A percentile compares a stretch with the other conserved stretches of the same genome.
These are phyloP conservation scores for Caenorhabditis auriculariae DNA, from an alignment of 2,888 invertebrate genomes.

Conservation along the genomic window DNA sequence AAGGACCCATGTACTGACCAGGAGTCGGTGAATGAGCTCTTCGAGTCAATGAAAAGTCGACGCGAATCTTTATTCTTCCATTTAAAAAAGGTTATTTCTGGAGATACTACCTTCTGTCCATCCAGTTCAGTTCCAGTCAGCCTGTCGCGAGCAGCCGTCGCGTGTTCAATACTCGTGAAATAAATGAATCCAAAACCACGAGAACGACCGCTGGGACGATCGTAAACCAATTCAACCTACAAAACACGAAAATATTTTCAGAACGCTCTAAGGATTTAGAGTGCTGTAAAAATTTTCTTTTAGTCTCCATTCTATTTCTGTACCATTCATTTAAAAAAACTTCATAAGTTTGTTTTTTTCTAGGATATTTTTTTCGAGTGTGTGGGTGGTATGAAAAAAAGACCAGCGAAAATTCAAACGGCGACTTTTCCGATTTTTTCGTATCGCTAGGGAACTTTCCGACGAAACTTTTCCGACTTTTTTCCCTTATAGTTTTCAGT, in stretches of 20 bases:
- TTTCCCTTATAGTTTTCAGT: too few relatives aligned
- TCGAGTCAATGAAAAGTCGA: conserved; percentile 58
- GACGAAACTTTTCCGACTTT: too few relatives aligned
- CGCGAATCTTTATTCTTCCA: conserved; percentile 38
- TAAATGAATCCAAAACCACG: conserved; percentile 61
- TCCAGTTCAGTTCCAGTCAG: conserved; percentile 38
- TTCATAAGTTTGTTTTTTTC: too few relatives aligned
- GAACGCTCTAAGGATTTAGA: background rate
- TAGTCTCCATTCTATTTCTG: background rate
- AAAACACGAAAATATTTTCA: background rate
- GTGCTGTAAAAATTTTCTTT: background rate
- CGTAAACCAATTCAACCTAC: conserved; percentile 81
- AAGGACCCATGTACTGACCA: conserved; percentile 57
- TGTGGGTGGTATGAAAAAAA: too few relatives aligned
- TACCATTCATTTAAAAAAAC: too few relatives aligned
- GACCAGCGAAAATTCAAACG: too few relatives aligned
- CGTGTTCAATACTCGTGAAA: conserved; percentile 46
- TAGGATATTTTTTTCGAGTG: too few relatives aligned
- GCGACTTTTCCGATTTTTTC: too few relatives aligned
- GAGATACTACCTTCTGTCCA: conserved; percentile 29
- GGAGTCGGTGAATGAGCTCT: conserved; percentile 60
- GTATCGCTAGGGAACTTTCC: too few relatives aligned
- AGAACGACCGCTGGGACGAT: conserved; percentile 74
- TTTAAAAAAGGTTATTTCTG: background rate
- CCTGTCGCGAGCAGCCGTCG: conserved; percentile 47